These are phyloP conservation scores for Staurois parvus DNA, from an alignment of 2,797 vertebrate genomes.

Conservation along the genomic window DNA sequence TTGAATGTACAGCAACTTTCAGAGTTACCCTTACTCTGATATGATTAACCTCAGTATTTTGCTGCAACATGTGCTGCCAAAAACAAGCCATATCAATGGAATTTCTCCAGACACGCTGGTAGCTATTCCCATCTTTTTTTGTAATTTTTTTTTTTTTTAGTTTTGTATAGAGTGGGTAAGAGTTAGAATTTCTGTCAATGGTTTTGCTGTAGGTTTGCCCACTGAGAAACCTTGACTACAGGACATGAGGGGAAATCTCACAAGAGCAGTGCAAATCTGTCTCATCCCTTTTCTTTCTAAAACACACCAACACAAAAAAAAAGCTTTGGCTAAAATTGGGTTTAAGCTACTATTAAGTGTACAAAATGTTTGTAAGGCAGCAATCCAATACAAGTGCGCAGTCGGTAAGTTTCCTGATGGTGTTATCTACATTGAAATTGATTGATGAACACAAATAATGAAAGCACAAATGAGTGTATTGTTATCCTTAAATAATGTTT, in stretches of 20 bases:
- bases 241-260: not conserved
- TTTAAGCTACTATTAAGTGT: not conserved
- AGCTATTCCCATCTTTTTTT: not conserved
- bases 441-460: not conserved
- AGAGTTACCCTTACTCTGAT: not conserved
- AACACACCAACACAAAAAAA: too few relatives aligned
- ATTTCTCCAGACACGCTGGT: not conserved
- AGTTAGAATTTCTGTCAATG: not conserved
- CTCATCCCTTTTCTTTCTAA: not conserved
- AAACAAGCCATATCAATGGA: constrained; percentile 30
- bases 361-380: not conserved
- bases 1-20: not conserved
- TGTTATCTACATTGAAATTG: not conserved
- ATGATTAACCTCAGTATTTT: constrained; percentile 17
- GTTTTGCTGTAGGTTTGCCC: not conserved
- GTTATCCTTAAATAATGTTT: not conserved
- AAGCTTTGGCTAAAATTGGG: too few relatives aligned
- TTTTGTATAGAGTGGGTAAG: too few relatives aligned
- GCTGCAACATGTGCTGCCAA: constrained; percentile 35
- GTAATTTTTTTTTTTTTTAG: too few relatives aligned
- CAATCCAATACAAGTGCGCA: not conserved
- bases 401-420: not conserved
- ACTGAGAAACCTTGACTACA: not conserved
- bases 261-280: not conserved
- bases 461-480: constrained; percentile 41